Base-by-base conservation (phyloP, 53 echinoderm and acorn worm genomes). In the Crossaster papposus region DNA sequence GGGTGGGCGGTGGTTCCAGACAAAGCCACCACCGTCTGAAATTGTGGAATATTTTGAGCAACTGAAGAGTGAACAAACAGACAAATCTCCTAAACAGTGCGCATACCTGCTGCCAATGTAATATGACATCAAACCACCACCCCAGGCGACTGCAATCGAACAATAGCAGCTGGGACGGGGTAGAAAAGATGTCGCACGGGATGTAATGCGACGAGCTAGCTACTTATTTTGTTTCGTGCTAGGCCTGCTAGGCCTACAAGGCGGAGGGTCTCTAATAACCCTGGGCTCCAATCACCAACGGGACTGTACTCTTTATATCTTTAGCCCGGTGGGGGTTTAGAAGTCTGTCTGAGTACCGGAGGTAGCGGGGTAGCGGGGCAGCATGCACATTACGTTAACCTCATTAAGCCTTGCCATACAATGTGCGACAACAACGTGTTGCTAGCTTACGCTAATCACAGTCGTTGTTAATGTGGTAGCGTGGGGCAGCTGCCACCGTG, bases 351-450 rank as follows among this genome's bases (percentile, higher is more conserved):
- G 68, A 22, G 5, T 10, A 26, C 28, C 23, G 7, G 68, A 22
- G 68, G 29, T n/a, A 4, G 14, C 34, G 36, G 75, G 75, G 0
- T 23, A 68, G 20, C 24, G 28, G 24, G 28, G 28, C 2, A 28
- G 68, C 28, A 3, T 26, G 68, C 68, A n/a, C 24, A 26, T n/a
- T 26, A 28, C 13, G 74, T 78, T 44, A 44, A 78, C 78, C 78
- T 78, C 78, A 51, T 44, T 68, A 34, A 78, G n/a, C 10, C 14
- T 50, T 51, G 51, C 78, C 51, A 7, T 78, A 11, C 51, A 51
- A 51, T 36, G 83, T 83, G 50, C 29, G 68, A 50, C 65, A 82
- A 80, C 81, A 64, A 68, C 68, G 51, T 83, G 83, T 70, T 83
- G 83, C 68, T 68, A n/a, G 36, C 64, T 44, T 32, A 34, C 22